Base-by-base conservation (phyloP, 2,797 vertebrate species). In the Garrulus glandarius region DNA sequence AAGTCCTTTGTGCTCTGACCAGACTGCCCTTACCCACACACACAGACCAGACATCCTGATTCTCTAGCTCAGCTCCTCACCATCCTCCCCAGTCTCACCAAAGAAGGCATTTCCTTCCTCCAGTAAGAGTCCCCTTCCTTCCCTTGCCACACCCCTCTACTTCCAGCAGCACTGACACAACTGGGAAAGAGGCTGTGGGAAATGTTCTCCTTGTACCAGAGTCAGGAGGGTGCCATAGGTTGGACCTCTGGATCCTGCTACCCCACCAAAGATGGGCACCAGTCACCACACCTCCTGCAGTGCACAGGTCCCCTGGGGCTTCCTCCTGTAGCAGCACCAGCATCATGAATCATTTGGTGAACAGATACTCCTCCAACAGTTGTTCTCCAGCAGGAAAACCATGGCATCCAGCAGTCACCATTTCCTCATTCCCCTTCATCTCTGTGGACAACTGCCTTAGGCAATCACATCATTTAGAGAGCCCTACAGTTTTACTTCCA, bases 401-500 rank as follows among this genome's bases (percentile, higher is more conserved):
- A 39, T 20, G 46, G 19, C 1, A 0, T 17, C 23, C 68, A 71
- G 20, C 41, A 82, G 53, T 12, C 29, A 53, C 22, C 3, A 0
- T 72, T 68, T 78, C 18, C 50, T 76, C 36, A 23, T 53, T 65
- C 19, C 15, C 41, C 29, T 75, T 43, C 5, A 0, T 30, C 17
- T 46, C 84, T 72, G 17, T 18, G 63, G 21, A 46, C 20, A 29
- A 8, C 17, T 78, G 49, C 44, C 20, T 83, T 44, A 56, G 44
- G 34, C 39, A 85, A 74, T 37, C n/a, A 44, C 8, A 63, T 34
- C 1, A 37, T 41, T 52, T 63, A 69, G n/a, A 41, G 26, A 89
- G 18, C 13, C 26, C 22, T 26, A 7, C 0, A 1, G 27, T 19
- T 85, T 80, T n/a, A 37, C 6, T 86, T 84, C 37, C 46, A 50